A percentile compares a stretch with the other conserved stretches of the same genome.
Conservation (phyloP, 1,140 invertebrate species). For the Aethina tumida region DNA sequence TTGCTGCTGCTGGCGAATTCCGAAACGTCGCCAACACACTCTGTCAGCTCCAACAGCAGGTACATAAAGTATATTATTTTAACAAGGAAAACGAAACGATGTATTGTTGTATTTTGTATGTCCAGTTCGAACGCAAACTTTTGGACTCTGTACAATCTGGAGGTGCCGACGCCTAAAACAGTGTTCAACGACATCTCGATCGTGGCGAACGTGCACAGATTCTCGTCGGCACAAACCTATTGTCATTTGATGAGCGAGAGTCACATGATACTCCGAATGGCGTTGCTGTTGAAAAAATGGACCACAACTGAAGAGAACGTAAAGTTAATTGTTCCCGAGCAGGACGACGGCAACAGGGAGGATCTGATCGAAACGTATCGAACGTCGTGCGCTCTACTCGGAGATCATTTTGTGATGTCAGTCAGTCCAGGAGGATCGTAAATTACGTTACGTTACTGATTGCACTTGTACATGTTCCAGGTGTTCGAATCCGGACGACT, state of each 20-base stretch:
- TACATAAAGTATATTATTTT: conserved; percentile 9
- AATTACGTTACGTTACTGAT: too few species aligned
- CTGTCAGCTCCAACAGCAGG: conserved; percentile 32
- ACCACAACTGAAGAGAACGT: conserved; percentile 22
- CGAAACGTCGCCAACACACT: conserved; percentile 41
- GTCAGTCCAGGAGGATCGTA: conserved; percentile 26
- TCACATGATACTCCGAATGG: conserved; percentile 48
- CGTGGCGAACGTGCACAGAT: conserved; percentile 52
- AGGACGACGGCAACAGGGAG: conserved; percentile 29
- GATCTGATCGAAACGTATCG: conserved; percentile 44
- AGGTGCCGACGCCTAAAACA: conserved; percentile 47
- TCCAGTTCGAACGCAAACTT: conserved; percentile 30
- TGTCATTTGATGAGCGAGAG: conserved; percentile 56
- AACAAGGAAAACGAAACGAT: background rate
- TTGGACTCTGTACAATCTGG: conserved; percentile 59
- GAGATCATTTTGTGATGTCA: conserved; percentile 53
- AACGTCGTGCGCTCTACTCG: conserved; percentile 51
- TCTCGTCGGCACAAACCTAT: conserved; percentile 50
- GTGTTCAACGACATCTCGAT: conserved; percentile 56
- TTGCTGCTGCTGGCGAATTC: conserved; percentile 54
- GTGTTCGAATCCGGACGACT: conserved; percentile 39
- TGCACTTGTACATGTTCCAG: conserved; percentile 11
- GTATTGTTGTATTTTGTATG: conserved; percentile 5
- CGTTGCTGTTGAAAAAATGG: conserved; percentile 35
- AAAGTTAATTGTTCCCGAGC: conserved; percentile 22